phyloP scores from a whole-genome alignment of 2,797 vertebrate species.

The Lutjanus argentimaculatus region DNA sequence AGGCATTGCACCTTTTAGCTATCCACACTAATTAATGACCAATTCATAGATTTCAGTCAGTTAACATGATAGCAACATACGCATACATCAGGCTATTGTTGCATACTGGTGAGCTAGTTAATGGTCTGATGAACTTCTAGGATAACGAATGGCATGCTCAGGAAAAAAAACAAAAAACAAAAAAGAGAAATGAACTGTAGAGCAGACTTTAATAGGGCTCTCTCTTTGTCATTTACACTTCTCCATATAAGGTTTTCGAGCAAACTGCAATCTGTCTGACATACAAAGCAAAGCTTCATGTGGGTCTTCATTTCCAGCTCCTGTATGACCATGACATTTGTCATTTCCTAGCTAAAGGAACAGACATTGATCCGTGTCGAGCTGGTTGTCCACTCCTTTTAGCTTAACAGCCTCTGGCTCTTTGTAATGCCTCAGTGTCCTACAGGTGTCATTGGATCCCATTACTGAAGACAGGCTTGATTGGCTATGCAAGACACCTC shows the following conservation, averaged over 20 bases:
- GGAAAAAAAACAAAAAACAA: background rate
- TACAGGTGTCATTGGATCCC: constrained; percentile 71
- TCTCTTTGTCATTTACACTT: background rate
- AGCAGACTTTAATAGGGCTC: background rate
- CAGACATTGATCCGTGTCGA: constrained; percentile 56
- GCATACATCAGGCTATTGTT: background rate
- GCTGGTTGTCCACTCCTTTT: constrained; percentile 52
- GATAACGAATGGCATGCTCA: background rate
- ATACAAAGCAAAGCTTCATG: background rate
- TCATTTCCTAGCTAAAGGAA: constrained; percentile 46
- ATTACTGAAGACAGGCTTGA: constrained; percentile 55
- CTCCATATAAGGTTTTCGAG: background rate
- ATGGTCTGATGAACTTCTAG: background rate
- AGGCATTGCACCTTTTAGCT: background rate
- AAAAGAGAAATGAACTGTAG: background rate
- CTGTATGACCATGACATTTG: constrained; percentile 34
- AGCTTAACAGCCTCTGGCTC: constrained; percentile 29
- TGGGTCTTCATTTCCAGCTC: constrained; percentile 34
- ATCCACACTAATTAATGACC: background rate
- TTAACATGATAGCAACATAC: background rate
- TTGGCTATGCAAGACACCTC: constrained; percentile 60
- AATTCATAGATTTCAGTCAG: background rate
- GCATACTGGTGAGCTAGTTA: background rate
- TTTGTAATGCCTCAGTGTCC: constrained; percentile 45
- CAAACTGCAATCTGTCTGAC: background rate